Conservation (phyloP, 2,797 vertebrate genomes). For the Emys orbicularis region DNA sequence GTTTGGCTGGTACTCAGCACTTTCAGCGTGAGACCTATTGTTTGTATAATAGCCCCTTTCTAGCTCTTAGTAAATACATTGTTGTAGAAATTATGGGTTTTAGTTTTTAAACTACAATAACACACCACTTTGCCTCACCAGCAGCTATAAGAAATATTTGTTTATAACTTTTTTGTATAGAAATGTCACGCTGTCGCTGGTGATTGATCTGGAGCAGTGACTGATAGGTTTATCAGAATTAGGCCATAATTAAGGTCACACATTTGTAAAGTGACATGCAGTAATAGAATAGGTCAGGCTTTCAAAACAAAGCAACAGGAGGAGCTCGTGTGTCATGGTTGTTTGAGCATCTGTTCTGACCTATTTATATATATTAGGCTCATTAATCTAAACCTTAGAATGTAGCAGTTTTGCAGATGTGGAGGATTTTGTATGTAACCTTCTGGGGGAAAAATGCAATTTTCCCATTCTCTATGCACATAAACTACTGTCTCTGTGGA, state of each 20-base stretch:
- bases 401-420: background rate
- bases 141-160: background rate
- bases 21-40: background rate
- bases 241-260: background rate
- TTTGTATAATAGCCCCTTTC: background rate
- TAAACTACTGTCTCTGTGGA: background rate
- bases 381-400: background rate
- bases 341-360: background rate
- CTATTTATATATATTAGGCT: background rate
- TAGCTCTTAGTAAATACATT: background rate
- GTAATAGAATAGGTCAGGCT: background rate
- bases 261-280: background rate
- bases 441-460: background rate
- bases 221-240: background rate
- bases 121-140: background rate
- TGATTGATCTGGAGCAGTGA: background rate
- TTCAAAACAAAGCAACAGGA: background rate
- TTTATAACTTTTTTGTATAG: background rate
- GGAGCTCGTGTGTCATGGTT: rapidly evolving
- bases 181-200: background rate
- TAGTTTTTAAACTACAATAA: background rate
- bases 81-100: background rate
- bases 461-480: rapidly evolving
- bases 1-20: background rate
- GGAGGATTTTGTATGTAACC: background rate